Evolutionary conservation across 2,113 vertebrate genomes (phyloP), one percentile per base, ranked within the genome.

Genomic region (Sinocyclocheilus maitianheensis): DNA sequence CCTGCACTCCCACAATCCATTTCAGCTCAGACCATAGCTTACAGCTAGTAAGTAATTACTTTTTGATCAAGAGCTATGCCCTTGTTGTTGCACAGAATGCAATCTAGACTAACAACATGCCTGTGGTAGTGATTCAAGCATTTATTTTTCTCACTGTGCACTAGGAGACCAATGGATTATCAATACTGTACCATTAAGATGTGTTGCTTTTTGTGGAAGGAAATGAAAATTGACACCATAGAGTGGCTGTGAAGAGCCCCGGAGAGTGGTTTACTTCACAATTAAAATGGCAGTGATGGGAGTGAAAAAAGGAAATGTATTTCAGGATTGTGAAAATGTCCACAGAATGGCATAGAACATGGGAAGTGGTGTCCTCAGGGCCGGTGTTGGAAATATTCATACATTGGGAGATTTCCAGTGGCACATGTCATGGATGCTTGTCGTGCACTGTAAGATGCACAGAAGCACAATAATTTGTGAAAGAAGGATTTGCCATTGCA

Each of bases 11-110:
- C 80, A 87, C 85, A 90, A 87, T 84, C 74, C 69, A 85, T 90
- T 85, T 86, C 85, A 58, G 58, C 84, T 87, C 78, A 69, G 37
- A 14, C 76, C 74, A 14, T 71, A 80, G 85, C 89, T 85, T 84
- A 58, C 74, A 87, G 85, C 85, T 48, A 84, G 83, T 75, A 86
- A 90, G 87, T 90, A 88, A 88, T 90, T 90, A 90, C 85, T 90
- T 81, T 86, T 86, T 87, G 67, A 86, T 83, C 81, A 65, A 86
- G 86, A 62, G 69, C 71, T 13, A 62, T 79, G 75, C 82, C 78
- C 83, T 78, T 83, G 78, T 89, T 85, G 88, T 83, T 79, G 88
- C 84, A 81, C 60, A 24, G 78, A 87, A 85, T 40, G 72, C 83
- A 77, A 82, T 89, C 85, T 85, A 83, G 83, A 85, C 85, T 83